Evolutionary conservation across 2,888 invertebrate species (phyloP), one percentile per base, ranked within the genome.

Genomic region (Tenthredo scrophulariae): DNA sequence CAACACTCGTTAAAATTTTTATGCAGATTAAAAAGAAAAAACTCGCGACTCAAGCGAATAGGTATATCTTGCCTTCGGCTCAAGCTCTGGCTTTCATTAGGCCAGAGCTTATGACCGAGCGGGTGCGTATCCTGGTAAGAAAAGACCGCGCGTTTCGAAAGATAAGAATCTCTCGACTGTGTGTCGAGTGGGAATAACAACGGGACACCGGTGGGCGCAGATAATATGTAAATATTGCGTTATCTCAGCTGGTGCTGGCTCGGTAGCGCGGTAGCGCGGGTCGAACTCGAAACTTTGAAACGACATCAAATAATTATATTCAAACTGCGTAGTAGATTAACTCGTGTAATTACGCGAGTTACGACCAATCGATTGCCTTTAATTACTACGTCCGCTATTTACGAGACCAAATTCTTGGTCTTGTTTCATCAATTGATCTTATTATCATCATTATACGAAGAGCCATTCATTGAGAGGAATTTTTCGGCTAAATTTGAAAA

Each of bases 221-320:
- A 92, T 93, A 92, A 92, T 93, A 93, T 93, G 93, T 92, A 92
- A 93, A 93, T 93, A 92, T 92, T 90, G 89, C 88, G 92, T 92
- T 93, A 93, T 93, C 93, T 91, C 86, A 67, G 33, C 15, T 26
- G 40, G 26, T 62, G 62, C 26, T 86, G 86, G 85, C 84, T 84
- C 72, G 75, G 65, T 50, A 84, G 77, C 26, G 77, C 54, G 40
- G 87, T 84, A 85, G 72, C 86, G 84, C 50, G 83, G 87, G 85
- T 87, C 65, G 85, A 89, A 88, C 88, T 85, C 87, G 87, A 83
- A 88, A 88, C 86, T 89, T 90, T 88, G 87, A 80, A 67, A 75
- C 87, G 85, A 86, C 88, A 86, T 87, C 88, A 86, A 88, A 87
- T 91, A 91, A 92, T 92, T 92, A 93, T 92, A 92, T 91, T 67